Conservation (phyloP, 92 coral and sea anemone genomes). For the Porites divaricata region DNA sequence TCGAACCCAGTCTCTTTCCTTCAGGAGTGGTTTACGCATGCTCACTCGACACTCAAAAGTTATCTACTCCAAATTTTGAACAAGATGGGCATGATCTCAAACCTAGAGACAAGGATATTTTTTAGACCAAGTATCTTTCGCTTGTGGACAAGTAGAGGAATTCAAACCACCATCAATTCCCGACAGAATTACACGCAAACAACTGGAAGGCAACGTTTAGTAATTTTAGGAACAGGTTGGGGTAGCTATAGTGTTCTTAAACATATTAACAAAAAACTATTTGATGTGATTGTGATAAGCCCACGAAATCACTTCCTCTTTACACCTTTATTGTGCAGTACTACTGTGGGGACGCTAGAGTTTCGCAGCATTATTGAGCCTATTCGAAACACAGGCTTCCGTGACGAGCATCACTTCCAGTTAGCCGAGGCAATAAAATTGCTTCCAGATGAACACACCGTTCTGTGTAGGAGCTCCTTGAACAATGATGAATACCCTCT, state of each 20-base stretch:
- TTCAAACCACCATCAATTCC: background rate
- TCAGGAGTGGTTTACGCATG: background rate
- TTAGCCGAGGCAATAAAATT: constrained; percentile 87
- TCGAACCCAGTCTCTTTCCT: background rate
- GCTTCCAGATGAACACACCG: constrained; percentile 57
- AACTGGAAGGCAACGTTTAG: constrained; percentile 66
- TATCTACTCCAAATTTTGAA: background rate
- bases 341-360: constrained; percentile 97
- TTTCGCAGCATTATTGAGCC: constrained; percentile 98
- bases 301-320: constrained; percentile 97
- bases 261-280: constrained; percentile 87
- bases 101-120: background rate
- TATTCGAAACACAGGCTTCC: constrained; percentile 90
- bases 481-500: constrained; percentile 76
- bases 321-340: constrained; percentile 93
- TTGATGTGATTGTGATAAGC: constrained; percentile 93
- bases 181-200: constrained; percentile 2
- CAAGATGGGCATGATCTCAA: background rate
- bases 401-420: constrained; percentile 99
- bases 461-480: constrained; percentile 80
- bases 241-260: constrained; percentile 96
- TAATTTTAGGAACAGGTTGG: constrained; percentile 98
- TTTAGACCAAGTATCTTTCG: background rate
- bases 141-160: background rate
- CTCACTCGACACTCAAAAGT: background rate